Evolutionary conservation across 2,888 invertebrate genomes (phyloP), one percentile per base, ranked within the genome.

Genomic region (Dryococelus australis): DNA sequence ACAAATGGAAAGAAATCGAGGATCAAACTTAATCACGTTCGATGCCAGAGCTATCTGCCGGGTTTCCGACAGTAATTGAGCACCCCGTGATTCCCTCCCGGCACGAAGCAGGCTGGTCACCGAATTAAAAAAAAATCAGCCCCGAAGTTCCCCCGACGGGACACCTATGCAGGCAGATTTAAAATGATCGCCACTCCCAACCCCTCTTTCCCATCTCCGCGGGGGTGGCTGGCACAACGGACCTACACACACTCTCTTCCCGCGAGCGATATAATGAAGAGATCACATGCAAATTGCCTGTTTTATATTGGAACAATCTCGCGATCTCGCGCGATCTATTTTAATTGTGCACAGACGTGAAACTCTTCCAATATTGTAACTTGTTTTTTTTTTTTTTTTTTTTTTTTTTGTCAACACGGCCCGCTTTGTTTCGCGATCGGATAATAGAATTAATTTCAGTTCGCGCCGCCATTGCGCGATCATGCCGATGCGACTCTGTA

Each of bases 201-300:
- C n/a, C n/a, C n/a, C n/a, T n/a, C n/a, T n/a, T n/a, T n/a, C n/a
- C n/a, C n/a, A n/a, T n/a, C n/a, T n/a, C n/a, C n/a, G n/a, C n/a
- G n/a, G n/a, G n/a, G n/a, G n/a, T n/a, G n/a, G n/a, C n/a, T n/a
- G n/a, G n/a, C n/a, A n/a, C 65, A 8, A 47, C 6, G 6, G 47
- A 47, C 9, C 6, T 47, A 12, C 65, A 13, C 65, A 5, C 65
- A 5, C 65, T 65, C 24, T 65, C 24, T 9, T 24, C 65, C 65
- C 65, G 16, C 65, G 65, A 13, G 65, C 65, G 65, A 65, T 65
- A 16, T 65, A 65, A 65, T 65, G 65, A 65, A 65, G 65, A 65
- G 65, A 65, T 65, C 65, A 65, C 65, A 65, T 65, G 65, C 65
- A 65, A 65, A 65, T 65, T 65, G 65, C 65, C 24, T 65, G 65